Base-by-base conservation (phyloP, 2,888 invertebrate genomes). In the Ramazzottius varieornatus region DNA sequence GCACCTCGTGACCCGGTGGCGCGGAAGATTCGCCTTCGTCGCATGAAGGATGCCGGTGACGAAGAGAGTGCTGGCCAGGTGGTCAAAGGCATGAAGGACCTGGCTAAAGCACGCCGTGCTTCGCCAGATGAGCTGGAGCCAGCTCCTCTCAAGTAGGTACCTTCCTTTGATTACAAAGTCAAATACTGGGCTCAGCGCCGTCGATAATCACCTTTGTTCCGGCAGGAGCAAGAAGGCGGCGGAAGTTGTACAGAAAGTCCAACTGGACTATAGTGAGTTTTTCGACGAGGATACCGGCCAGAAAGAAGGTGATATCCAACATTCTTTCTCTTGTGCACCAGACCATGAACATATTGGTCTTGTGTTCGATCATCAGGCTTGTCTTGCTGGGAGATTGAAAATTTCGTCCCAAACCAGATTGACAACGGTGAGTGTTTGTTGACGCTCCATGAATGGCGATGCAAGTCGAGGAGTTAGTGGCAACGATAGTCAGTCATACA, bases 341-440 rank as follows among this genome's bases (percentile, higher is more conserved):
- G 24, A 63, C 34, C 32, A 16, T 33, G 32, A n/a, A n/a, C n/a
- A n/a, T n/a, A n/a, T n/a, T n/a, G n/a, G n/a, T n/a, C n/a, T n/a
- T n/a, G n/a, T n/a, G n/a, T n/a, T n/a, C n/a, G n/a, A n/a, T 33
- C 32, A 32, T 2, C 68, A 74, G 79, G 94, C 1, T 73, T 98
- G 34, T 86, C 87, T 33, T 86, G 94, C 67, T 98, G 96, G 96
- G 98, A 99, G 80, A 98, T 98, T 68, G 98, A 98, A 77, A 98
- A 99, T 78, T 98, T 98, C 76, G 80, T 96, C 69, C 98, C 98
- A 0, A 92, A 92, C 73, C 85, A 86, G 72, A 85, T 98, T 33
- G 80, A 80, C 66, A 78, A 78, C 68, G 75, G 75, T 75, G 67
- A 66, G 70, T 69, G 63, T 24, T 4, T 13, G 8, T 20, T 40